These are phyloP conservation scores for Rhodeus uyekii DNA, from an alignment of 2,797 vertebrate species.

Conservation along the genomic window DNA sequence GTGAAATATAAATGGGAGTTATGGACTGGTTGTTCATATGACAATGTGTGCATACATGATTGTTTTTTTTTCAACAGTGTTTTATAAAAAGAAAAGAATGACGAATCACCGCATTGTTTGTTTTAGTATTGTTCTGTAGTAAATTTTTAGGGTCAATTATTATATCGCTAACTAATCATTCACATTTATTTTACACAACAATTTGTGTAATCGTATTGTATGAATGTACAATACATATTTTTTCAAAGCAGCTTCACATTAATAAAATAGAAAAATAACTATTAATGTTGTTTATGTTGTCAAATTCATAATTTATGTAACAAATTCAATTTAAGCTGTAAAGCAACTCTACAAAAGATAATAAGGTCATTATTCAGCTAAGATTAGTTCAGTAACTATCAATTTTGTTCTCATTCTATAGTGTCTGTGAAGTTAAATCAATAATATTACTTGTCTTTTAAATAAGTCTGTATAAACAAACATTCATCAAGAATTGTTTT, in stretches of 20 bases:
- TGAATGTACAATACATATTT: no score
- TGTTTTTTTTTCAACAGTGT: background rate
- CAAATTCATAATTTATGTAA: background rate
- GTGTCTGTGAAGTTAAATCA: background rate
- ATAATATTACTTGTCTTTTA: background rate
- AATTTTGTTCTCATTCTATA: background rate
- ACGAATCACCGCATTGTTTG: background rate
- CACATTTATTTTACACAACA: background rate
- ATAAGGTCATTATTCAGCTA: background rate
- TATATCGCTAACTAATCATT: background rate
- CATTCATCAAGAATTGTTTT: background rate
- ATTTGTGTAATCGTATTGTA: background rate
- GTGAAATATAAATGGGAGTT: background rate
- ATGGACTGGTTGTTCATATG: background rate
- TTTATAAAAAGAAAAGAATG: background rate
- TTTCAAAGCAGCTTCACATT: background rate
- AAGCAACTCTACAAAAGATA: background rate
- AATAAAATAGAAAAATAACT: background rate
- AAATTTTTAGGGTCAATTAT: background rate
- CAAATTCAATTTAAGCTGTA: background rate
- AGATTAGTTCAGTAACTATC: background rate
- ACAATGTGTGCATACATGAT: background rate
- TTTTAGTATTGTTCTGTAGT: background rate
- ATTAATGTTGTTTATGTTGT: background rate
- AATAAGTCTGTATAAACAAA: background rate